Percentiles rank a stretch among this genome's conserved stretches.
Conservation (phyloP, 1,140 invertebrate species). For the Microplitis mediator region DNA sequence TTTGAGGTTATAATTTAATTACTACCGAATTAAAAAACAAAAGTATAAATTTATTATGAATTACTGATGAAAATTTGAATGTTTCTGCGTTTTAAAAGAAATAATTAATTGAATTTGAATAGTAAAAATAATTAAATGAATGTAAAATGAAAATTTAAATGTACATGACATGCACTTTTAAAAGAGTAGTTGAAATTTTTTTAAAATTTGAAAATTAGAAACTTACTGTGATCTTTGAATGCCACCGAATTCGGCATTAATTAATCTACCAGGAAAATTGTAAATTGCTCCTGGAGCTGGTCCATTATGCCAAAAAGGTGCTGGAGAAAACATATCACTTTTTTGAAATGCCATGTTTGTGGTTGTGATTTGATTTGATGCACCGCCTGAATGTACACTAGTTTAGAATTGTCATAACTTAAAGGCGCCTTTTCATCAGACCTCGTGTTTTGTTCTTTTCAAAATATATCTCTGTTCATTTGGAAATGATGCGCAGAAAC, state of each 20-base stretch:
- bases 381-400: no score
- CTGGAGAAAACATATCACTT: slow-evolving; percentile 36
- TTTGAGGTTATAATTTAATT: no score
- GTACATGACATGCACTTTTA: slow-evolving; percentile 29
- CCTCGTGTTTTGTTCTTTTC: no score
- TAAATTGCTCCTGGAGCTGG: slow-evolving; percentile 73
- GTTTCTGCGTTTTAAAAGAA: background rate
- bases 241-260: slow-evolving; percentile 45
- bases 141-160: background rate
- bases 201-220: slow-evolving; percentile 23
- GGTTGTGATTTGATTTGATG: no score
- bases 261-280: slow-evolving; percentile 67
- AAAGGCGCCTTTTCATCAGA: no score
- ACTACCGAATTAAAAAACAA: no score
- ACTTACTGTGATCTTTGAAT: slow-evolving; percentile 72
- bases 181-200: background rate
- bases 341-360: slow-evolving; percentile 46
- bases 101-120: background rate
- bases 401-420: no score
- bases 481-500: no score
- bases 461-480: no score
- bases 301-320: slow-evolving; percentile 74
- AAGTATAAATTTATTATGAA: no score
- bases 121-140: background rate
- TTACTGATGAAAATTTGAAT: no score